Percentiles rank a stretch among this genome's conserved stretches.
These are phyloP conservation scores for Marmota flaviventris DNA, from an alignment of 2,113 vertebrate genomes.

Conservation along the genomic window DNA sequence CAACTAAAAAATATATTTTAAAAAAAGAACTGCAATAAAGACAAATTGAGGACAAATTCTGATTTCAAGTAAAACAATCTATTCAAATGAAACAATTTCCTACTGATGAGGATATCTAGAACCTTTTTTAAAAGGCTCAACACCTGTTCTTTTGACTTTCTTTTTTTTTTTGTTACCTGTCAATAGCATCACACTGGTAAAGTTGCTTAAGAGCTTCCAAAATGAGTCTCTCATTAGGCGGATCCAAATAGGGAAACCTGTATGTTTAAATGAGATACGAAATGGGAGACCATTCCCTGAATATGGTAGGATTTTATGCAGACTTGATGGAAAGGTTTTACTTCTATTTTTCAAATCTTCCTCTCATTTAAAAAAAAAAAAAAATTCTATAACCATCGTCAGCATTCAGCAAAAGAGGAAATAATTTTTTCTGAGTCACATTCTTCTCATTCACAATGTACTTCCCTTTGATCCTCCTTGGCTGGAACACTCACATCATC, in stretches of 20 bases:
- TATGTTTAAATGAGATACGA: constrained; percentile 31
- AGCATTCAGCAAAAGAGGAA: constrained; percentile 51
- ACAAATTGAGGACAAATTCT: constrained; percentile 46
- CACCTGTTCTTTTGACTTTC: not conserved
- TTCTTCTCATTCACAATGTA: constrained; percentile 26
- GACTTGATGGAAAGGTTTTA: not conserved
- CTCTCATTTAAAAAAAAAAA: not conserved
- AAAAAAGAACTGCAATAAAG: not conserved
- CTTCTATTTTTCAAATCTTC: constrained; percentile 33
- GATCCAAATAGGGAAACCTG: constrained; percentile 97
- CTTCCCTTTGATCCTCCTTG: not conserved
- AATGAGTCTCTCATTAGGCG: constrained; percentile 96
- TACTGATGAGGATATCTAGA: constrained; percentile 42
- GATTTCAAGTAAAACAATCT: constrained; percentile 48
- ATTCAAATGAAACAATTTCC: constrained; percentile 52
- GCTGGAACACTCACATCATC: not conserved
- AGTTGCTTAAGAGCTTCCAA: constrained; percentile 97
- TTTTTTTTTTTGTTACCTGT: constrained; percentile 90
- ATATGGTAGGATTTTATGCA: not conserved
- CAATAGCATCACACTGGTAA: constrained; percentile 96
- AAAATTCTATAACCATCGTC: not conserved
- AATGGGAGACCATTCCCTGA: constrained; percentile 45
- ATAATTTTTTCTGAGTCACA: constrained; percentile 32
- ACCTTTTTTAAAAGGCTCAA: not conserved
- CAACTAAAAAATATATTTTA: no score